phyloP scores from a whole-genome alignment of 2,113 vertebrate species.

The Otis tarda region DNA sequence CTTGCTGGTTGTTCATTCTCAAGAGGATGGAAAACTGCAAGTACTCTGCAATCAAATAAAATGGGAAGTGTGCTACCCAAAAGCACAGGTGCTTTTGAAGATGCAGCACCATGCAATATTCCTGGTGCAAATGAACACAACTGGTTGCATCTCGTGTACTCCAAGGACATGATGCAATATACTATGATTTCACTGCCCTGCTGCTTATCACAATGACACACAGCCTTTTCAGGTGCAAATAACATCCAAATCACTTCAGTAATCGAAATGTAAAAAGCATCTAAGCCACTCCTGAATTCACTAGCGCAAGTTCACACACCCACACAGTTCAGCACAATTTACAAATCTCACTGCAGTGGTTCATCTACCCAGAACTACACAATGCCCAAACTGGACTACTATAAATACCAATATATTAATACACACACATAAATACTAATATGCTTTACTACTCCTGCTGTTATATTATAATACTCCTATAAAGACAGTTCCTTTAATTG shows the following conservation, averaged over 20 bases:
- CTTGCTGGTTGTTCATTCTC: not conserved
- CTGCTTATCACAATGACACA: not conserved
- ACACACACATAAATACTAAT: not conserved
- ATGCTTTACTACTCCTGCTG: not conserved
- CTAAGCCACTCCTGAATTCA: not conserved
- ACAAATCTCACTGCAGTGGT: not conserved
- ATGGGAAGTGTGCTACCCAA: not conserved
- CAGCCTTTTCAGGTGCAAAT: constrained; percentile 9
- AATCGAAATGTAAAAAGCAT: not conserved
- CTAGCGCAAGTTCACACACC: not conserved
- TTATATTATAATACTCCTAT: not conserved
- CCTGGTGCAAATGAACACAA: not conserved
- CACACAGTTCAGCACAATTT: not conserved
- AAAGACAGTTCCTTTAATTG: not conserved
- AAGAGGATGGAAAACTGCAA: not conserved
- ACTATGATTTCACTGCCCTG: not conserved
- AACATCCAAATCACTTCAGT: not conserved
- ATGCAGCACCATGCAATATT: not conserved
- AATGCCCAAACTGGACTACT: not conserved
- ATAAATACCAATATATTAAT: not conserved
- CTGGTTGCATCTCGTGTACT: not conserved
- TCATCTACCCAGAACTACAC: not conserved
- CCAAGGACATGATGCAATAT: not conserved
- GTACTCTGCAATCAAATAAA: not conserved
- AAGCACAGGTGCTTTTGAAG: not conserved